These are phyloP conservation scores for Apodemia mormo DNA, from an alignment of 2,888 invertebrate genomes.

Conservation along the genomic window DNA sequence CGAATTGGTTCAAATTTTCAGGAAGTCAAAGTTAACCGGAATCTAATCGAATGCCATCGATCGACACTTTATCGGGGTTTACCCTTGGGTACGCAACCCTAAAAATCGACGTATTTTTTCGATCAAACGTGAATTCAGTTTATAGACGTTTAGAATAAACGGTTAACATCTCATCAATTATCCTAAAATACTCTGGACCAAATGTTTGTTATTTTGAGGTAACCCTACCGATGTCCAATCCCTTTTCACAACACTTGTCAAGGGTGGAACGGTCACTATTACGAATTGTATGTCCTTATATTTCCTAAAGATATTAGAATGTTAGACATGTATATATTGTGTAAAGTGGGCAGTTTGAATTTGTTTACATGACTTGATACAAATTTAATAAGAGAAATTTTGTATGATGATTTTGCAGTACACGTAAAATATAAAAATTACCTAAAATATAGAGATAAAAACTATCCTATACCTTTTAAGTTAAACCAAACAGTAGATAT, in stretches of 20 bases:
- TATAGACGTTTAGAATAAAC: constrained; percentile 21
- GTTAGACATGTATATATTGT: constrained; percentile 48
- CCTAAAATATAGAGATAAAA: too few relatives aligned
- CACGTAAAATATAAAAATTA: too few relatives aligned
- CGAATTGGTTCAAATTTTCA: too few relatives aligned
- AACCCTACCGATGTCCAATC: constrained; percentile 73
- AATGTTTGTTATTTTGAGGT: constrained; percentile 51
- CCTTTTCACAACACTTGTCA: constrained; percentile 72
- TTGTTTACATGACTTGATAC: constrained; percentile 5
- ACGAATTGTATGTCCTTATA: constrained; percentile 55
- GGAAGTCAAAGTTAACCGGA: too few relatives aligned
- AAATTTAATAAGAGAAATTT: background rate
- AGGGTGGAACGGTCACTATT: constrained; percentile 60
- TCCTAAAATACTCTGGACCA: constrained; percentile 44
- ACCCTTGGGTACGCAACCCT: background rate
- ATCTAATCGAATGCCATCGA: too few relatives aligned
- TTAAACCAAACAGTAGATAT: too few relatives aligned
- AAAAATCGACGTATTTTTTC: constrained; percentile 15
- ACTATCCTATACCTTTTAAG: too few relatives aligned
- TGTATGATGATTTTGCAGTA: too few relatives aligned
- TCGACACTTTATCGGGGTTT: too few relatives aligned
- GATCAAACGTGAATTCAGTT: background rate
- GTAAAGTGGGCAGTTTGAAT: constrained; percentile 31
- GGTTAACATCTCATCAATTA: constrained; percentile 56
- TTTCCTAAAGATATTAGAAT: constrained; percentile 61